Evolutionary conservation across 2,797 vertebrate species (phyloP), one percentile per base, ranked within the genome.

Genomic region (Cyclopterus lumpus): DNA sequence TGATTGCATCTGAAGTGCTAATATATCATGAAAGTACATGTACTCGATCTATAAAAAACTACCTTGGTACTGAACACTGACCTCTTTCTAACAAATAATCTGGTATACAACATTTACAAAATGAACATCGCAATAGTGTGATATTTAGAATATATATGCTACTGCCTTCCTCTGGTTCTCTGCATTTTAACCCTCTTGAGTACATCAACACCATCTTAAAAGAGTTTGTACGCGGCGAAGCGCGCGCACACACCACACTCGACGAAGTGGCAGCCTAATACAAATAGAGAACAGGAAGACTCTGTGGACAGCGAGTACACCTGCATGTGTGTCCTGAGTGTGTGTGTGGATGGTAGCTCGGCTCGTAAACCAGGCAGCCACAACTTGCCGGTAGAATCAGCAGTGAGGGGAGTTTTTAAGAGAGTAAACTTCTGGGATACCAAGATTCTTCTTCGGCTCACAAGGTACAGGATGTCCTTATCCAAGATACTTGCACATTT

Each of bases 101-200:
- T 94, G 91, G 90, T 94, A 92, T 94, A 94, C 91, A 94, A 92
- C 93, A 93, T 93, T 93, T 92, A 93, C 90, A 94, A 94, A 94
- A 93, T 93, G 64, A 90, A 92, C 90, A 92, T 93, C 74, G 81
- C 91, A 92, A 90, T 93, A 92, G 91, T 93, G 91, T 92, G 82
- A 90, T 92, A 88, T 90, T 86, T 87, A 86, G 90, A 90, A 89
- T 91, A 93, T 88, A 89, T 92, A 92, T 93, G 93, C 93, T 94
- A 94, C 93, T 79, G 92, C 89, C 92, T 92, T 93, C 92, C 88
- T 90, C 89, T 91, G 88, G 86, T 90, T 92, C 87, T 93, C 89
- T 84, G 83, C 84, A 60, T 84, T 84, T 44, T 71, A 80, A 89
- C 80, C 82, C 78, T 83, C 81, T 26, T 72, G 53, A 55, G 81